Conservation (phyloP, 2,113 vertebrate genomes). For the Sarotherodon lohbergeri region DNA sequence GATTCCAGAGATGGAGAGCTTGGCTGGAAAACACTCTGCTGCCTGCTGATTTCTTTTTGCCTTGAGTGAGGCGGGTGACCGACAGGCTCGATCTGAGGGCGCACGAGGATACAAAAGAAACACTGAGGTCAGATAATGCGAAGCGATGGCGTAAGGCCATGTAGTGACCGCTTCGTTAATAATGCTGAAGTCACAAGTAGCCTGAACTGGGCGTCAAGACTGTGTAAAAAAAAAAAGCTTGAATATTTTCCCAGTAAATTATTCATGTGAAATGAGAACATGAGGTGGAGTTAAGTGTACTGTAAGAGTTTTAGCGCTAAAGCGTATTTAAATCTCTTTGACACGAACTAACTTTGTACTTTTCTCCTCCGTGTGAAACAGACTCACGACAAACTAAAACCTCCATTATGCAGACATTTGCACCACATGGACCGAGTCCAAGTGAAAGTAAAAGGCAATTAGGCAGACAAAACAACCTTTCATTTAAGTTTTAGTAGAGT, state of each 20-base stretch:
- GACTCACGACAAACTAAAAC: not conserved
- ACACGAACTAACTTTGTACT: not conserved
- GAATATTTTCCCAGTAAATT: not conserved
- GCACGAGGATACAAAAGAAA: not conserved
- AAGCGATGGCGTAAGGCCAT: not conserved
- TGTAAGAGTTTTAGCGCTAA: not conserved
- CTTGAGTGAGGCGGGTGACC: not conserved
- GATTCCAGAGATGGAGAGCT: slow-evolving; percentile 11
- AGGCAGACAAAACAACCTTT: not conserved
- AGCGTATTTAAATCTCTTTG: not conserved
- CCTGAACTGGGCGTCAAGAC: not conserved
- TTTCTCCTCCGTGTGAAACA: not conserved
- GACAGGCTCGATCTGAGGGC: not conserved
- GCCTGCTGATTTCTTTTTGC: not conserved
- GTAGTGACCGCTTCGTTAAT: not conserved
- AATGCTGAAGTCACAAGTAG: not conserved
- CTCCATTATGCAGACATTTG: not conserved
- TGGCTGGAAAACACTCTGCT: not conserved
- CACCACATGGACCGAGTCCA: not conserved
- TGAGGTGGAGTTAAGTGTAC: not conserved
- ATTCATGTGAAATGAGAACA: not conserved
- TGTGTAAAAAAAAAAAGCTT: not conserved
- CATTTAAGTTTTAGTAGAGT: not conserved
- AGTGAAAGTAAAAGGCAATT: not conserved
- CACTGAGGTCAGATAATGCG: not conserved